These are phyloP conservation scores for Andrena marginata DNA, from an alignment of 2,888 invertebrate species.

Conservation along the genomic window DNA sequence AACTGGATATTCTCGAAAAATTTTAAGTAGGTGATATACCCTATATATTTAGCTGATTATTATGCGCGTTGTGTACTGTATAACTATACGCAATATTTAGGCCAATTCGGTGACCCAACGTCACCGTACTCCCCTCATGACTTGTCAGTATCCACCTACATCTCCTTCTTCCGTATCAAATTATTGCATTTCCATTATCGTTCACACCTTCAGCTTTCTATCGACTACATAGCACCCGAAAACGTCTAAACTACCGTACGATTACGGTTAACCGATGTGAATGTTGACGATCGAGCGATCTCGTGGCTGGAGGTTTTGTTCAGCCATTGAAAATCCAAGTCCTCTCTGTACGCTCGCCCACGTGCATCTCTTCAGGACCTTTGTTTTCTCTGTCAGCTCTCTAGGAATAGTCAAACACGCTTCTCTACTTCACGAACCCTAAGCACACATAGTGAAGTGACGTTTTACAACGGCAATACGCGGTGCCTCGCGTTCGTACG, in stretches of 20 bases:
- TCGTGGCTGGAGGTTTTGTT: background rate
- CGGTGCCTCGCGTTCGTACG: conserved; percentile 26
- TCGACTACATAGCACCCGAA: background rate
- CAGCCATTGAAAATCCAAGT: conserved; percentile 32
- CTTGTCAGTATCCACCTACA: too few species aligned
- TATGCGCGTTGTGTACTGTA: too few species aligned
- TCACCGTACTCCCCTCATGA: too few species aligned
- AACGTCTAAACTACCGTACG: background rate
- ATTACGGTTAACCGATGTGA: background rate
- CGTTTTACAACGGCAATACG: conserved; percentile 41
- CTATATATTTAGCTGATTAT: too few species aligned
- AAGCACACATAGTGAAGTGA: conserved; percentile 59
- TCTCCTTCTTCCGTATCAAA: too few species aligned
- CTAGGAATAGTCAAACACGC: conserved; percentile 70
- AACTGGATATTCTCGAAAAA: too few species aligned
- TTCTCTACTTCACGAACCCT: conserved; percentile 65
- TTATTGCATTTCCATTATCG: too few species aligned
- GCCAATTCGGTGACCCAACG: too few species aligned
- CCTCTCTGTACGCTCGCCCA: conserved; percentile 40
- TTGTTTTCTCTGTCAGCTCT: conserved; percentile 69
- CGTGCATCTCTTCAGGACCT: conserved; percentile 36
- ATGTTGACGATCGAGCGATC: background rate
- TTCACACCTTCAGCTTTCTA: too few species aligned
- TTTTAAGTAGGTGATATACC: too few species aligned
- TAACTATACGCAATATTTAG: too few species aligned